Evolutionary conservation across 2,113 vertebrate species (phyloP).

Genomic region (Ammodytes dubius): DNA sequence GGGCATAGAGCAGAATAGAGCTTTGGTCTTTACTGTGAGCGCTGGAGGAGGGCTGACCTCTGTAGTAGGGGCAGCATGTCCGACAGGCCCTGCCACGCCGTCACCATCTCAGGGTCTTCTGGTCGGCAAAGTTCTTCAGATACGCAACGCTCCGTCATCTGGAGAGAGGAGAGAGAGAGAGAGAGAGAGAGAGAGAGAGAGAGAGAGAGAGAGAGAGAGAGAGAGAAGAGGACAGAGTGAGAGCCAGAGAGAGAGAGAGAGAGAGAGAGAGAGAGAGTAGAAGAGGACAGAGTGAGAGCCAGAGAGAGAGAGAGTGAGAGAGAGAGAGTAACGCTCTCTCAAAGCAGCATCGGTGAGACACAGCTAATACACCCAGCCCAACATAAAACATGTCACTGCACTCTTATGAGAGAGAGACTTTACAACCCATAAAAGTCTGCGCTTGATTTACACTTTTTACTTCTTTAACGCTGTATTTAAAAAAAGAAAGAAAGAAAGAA

Average conservation of each 20-base stretch:
- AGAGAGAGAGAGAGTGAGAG: slow-evolving; percentile 26
- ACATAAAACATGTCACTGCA: slow-evolving; percentile 45
- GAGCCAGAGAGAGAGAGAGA: background rate
- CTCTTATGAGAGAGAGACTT: slow-evolving; percentile 35
- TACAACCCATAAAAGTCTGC: slow-evolving; percentile 50
- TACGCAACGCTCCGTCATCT: slow-evolving; percentile 96
- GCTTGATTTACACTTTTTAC: slow-evolving; percentile 55
- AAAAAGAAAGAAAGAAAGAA: too few relatives aligned
- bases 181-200: background rate
- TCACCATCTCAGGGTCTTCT: slow-evolving; percentile 98
- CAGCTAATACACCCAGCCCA: slow-evolving; percentile 13
- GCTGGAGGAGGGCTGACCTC: slow-evolving; percentile 87
- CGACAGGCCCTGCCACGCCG: slow-evolving; percentile 98
- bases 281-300: background rate
- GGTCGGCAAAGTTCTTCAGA: slow-evolving; percentile 99
- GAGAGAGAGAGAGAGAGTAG: background rate
- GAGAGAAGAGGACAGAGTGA: background rate
- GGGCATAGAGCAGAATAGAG: slow-evolving; percentile 50
- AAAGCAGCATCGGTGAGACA: slow-evolving; percentile 1
- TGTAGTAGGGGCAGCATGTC: slow-evolving; percentile 97
- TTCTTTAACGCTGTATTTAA: slow-evolving; percentile 44
- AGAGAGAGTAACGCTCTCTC: slow-evolving; percentile 7
- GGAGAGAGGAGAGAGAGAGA: too few relatives aligned
- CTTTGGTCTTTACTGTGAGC: slow-evolving; percentile 73
- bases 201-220: background rate